A percentile compares a stretch with the other conserved stretches of the same genome.
phyloP scores from a whole-genome alignment of 2,113 vertebrate genomes.

The pig (Sus scrofa) region T2T-Sscrofa CM000813.6:119025501-119026000 shows the following conservation, averaged over 20 bases:
- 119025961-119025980: constrained; percentile 1
- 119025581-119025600: constrained; percentile 2
- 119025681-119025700: constrained; percentile 61
- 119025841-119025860: constrained; percentile 45
- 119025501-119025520: constrained; percentile 28
- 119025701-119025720: background rate
- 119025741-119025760: background rate
- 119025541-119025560: background rate
- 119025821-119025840: constrained; percentile 54
- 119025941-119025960: constrained; percentile 25
- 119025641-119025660: constrained; percentile 50
- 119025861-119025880: constrained; percentile 42
- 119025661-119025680: constrained; percentile 59
- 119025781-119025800: constrained; percentile 59
- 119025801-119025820: constrained; percentile 14
- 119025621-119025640: constrained; percentile 49
- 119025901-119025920: background rate
- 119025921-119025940: constrained; percentile 34
- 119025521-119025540: constrained; percentile 59
- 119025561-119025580: background rate
- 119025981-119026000: constrained; percentile 14
- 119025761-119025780: constrained; percentile 63
- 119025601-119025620: constrained; percentile 52
- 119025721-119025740: constrained; percentile 51
- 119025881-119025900: constrained; percentile 1